Conservation (phyloP, 1,140 invertebrate species). For the Atopsyche davidsoni region DNA sequence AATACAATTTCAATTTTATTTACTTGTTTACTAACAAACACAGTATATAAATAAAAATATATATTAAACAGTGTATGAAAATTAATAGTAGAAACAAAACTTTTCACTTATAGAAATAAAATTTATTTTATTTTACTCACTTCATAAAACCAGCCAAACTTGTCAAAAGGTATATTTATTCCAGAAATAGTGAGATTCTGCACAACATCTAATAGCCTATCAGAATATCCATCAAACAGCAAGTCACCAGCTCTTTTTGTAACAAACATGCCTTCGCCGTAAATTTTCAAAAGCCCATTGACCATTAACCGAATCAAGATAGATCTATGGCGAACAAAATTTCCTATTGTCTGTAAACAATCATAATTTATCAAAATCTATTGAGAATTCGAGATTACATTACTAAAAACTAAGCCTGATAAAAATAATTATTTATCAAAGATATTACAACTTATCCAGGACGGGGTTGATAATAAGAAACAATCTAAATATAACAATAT, state of each 20-base stretch:
- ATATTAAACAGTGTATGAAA: background rate
- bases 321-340: constrained; percentile 47
- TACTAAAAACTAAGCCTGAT: too few relatives aligned
- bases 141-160: constrained; percentile 72
- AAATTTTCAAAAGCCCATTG: constrained; percentile 48
- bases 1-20: background rate
- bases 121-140: constrained; percentile 32
- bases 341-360: constrained; percentile 60
- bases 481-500: too few relatives aligned
- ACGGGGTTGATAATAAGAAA: too few relatives aligned
- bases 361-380: too few relatives aligned
- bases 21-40: background rate
- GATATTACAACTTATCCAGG: too few relatives aligned
- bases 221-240: constrained; percentile 71
- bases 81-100: background rate
- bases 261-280: constrained; percentile 50
- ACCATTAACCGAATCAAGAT: constrained; percentile 44
- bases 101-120: background rate
- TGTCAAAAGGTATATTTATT: constrained; percentile 57
- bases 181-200: constrained; percentile 50
- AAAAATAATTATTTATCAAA: too few relatives aligned
- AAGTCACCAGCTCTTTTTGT: constrained; percentile 60
- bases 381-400: too few relatives aligned
- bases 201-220: constrained; percentile 57
- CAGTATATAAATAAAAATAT: background rate